phyloP scores from a whole-genome alignment of 2,888 invertebrate species.

The Papilio gigon region DNA sequence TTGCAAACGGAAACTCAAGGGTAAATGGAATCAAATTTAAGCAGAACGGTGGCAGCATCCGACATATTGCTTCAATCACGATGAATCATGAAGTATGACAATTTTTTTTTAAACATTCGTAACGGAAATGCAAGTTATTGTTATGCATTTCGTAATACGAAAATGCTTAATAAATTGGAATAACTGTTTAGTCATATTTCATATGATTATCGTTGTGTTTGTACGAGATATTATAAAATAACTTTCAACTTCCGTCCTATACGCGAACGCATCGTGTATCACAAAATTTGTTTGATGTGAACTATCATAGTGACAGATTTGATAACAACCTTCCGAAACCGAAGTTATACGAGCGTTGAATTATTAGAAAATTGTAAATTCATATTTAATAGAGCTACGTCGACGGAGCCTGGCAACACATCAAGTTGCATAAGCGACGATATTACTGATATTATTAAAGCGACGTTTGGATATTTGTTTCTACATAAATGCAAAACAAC shows the following conservation, averaged over 20 bases:
- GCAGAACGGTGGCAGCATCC: neutral
- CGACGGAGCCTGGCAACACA: conserved; percentile 48
- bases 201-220: conserved; percentile 4
- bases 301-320: conserved; percentile 33
- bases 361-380: conserved; percentile 48
- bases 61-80: too few relatives aligned
- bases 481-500: neutral
- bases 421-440: conserved; percentile 47
- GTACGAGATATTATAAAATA: conserved; percentile 20
- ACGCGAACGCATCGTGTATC: conserved; percentile 5
- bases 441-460: conserved; percentile 1
- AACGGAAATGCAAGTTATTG: neutral
- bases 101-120: too few relatives aligned
- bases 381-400: conserved; percentile 41
- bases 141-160: neutral
- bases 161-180: conserved; percentile 28
- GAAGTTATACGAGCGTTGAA: conserved; percentile 25
- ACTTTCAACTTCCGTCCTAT: conserved; percentile 16
- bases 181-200: neutral
- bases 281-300: conserved; percentile 7
- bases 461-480: neutral
- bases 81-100: too few relatives aligned
- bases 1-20: neutral
- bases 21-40: neutral
- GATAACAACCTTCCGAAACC: neutral